Percentiles rank a stretch among this genome's conserved stretches.
These are phyloP conservation scores for Argopecten irradians DNA, from an alignment of 1,140 invertebrate species.

Conservation along the genomic window DNA sequence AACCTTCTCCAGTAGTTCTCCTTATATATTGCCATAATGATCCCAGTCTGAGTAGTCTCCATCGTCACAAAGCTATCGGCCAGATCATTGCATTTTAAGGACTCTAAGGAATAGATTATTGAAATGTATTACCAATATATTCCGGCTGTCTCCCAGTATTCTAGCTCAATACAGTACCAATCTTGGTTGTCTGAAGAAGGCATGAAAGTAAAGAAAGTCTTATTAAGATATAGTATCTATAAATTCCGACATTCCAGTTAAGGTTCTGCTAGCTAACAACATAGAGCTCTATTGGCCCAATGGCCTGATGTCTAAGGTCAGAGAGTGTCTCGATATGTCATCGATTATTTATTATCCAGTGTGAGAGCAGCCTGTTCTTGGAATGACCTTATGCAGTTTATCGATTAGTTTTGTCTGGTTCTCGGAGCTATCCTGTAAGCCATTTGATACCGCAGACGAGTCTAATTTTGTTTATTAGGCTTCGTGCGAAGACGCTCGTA, in stretches of 20 bases:
- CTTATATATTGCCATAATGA: not conserved
- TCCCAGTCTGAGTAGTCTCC: too few species aligned
- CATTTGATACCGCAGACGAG: not conserved
- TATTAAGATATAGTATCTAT: not conserved
- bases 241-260: not conserved
- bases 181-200: too few species aligned
- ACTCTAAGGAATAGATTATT: too few species aligned
- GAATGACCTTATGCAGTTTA: not conserved
- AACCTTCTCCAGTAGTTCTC: not conserved
- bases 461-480: not conserved
- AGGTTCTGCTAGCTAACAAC: not conserved
- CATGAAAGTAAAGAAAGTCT: not conserved
- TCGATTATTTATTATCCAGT: constrained; percentile 17
- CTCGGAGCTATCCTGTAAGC: not conserved
- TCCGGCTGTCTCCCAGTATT: too few species aligned
- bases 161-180: too few species aligned
- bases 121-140: too few species aligned
- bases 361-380: not conserved
- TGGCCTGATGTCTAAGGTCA: not conserved
- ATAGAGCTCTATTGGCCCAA: not conserved
- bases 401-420: constrained; percentile 10
- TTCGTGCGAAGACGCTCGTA: not conserved
- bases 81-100: too few species aligned
- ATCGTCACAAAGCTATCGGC: too few species aligned
- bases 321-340: not conserved